phyloP scores from a whole-genome alignment of 1,140 invertebrate species.

The Lethrus apterus region DNA sequence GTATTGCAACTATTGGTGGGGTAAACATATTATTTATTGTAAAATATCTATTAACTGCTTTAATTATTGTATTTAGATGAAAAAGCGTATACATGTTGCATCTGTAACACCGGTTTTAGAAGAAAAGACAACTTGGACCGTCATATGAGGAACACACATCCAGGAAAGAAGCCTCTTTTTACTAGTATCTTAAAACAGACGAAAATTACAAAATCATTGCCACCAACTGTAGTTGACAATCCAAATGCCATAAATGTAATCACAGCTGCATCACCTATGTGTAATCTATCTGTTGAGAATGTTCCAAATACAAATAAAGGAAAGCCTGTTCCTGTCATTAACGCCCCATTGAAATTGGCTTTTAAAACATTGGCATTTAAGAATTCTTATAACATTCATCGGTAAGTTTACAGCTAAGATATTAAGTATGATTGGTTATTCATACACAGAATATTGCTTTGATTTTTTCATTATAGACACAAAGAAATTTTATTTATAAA shows the following conservation, averaged over 20 bases:
- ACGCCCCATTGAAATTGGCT: conserved; percentile 38
- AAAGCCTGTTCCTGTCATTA: conserved; percentile 28
- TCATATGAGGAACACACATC: conserved; percentile 57
- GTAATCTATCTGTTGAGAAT: conserved; percentile 23
- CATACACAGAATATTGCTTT: neutral
- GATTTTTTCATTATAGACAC: neutral
- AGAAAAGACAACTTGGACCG: conserved; percentile 57
- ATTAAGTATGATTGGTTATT: too few species aligned
- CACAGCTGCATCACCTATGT: conserved; percentile 30
- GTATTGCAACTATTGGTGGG: neutral
- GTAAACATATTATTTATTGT: conserved; percentile 4
- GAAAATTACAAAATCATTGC: conserved; percentile 12
- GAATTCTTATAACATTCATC: conserved; percentile 37
- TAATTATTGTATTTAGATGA: conserved; percentile 37
- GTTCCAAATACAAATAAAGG: conserved; percentile 4
- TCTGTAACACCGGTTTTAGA: conserved; percentile 50
- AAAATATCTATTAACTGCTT: neutral
- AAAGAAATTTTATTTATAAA: neutral
- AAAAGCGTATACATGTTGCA: conserved; percentile 50
- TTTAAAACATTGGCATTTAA: conserved; percentile 39
- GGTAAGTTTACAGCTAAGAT: conserved; percentile 24
- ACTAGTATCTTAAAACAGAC: conserved; percentile 22
- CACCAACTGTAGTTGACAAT: conserved; percentile 27
- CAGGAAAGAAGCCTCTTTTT: conserved; percentile 36
- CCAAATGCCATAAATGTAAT: conserved; percentile 40